Conservation (phyloP, 2,113 vertebrate genomes). For the Chaenogobius annularis region DNA sequence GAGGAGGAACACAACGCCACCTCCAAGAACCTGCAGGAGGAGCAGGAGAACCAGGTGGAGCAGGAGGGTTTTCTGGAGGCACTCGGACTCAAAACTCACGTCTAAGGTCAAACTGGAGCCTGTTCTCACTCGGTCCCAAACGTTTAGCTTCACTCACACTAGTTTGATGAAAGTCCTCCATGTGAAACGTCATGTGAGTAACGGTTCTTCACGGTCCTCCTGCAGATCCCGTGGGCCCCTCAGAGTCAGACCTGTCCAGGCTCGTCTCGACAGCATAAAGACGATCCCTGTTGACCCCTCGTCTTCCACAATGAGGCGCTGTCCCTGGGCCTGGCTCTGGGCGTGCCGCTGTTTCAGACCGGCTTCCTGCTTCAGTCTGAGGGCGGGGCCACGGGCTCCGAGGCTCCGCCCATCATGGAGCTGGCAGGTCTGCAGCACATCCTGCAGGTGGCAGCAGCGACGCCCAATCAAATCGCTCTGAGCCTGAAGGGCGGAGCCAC, state of each 20-base stretch:
- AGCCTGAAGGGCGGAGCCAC: slow-evolving; percentile 73
- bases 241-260: slow-evolving; percentile 78
- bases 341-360: slow-evolving; percentile 90
- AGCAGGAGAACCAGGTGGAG: background rate
- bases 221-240: slow-evolving; percentile 73
- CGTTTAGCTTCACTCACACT: too few relatives aligned
- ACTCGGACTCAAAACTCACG: slow-evolving; percentile 86
- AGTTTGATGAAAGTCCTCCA: too few relatives aligned
- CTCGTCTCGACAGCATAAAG: slow-evolving; percentile 84
- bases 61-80: slow-evolving; percentile 86
- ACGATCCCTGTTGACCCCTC: slow-evolving; percentile 85
- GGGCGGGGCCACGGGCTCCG: slow-evolving; percentile 80
- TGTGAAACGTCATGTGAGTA: too few relatives aligned
- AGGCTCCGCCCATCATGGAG: slow-evolving; percentile 75
- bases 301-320: slow-evolving; percentile 88
- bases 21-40: background rate
- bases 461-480: slow-evolving; percentile 86
- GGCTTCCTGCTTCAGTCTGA: slow-evolving; percentile 91
- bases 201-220: too few relatives aligned
- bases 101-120: slow-evolving; percentile 64
- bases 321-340: slow-evolving; percentile 66
- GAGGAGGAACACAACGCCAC: background rate
- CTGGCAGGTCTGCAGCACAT: slow-evolving; percentile 97
- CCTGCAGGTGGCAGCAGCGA: slow-evolving; percentile 88
- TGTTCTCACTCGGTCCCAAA: too few relatives aligned